Evolutionary conservation across 2,888 invertebrate species (phyloP).

Genomic region (Clepsis dumicolana): DNA sequence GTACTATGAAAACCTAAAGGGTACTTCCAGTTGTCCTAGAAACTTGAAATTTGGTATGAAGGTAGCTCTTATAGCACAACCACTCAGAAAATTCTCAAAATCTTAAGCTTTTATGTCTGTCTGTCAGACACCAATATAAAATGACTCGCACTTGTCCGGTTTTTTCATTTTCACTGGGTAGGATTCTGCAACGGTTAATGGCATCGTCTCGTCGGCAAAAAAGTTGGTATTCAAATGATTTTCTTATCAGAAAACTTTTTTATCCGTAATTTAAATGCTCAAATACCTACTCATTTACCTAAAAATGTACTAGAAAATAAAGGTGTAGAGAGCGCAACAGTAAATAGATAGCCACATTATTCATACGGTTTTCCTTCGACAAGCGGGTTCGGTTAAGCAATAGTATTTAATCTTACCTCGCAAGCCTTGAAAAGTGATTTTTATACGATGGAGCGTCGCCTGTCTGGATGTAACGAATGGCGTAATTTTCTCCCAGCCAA

Average conservation of each 20-base stretch:
- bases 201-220: too few species aligned
- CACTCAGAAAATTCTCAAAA: too few species aligned
- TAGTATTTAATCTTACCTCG: conserved; percentile 32
- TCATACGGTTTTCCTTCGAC: conserved; percentile 8
- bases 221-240: too few species aligned
- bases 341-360: neutral
- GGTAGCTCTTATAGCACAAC: too few species aligned
- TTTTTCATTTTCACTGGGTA: too few species aligned
- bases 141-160: too few species aligned
- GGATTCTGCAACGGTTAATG: too few species aligned
- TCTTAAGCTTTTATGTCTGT: too few species aligned
- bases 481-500: conserved; percentile 52
- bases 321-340: neutral
- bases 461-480: conserved; percentile 59
- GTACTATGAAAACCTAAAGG: too few species aligned
- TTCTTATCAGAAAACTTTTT: neutral
- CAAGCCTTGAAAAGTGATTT: conserved; percentile 35
- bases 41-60: too few species aligned
- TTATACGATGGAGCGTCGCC: conserved; percentile 48
- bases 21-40: too few species aligned
- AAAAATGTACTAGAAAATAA: neutral
- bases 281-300: neutral
- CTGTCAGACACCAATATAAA: too few species aligned
- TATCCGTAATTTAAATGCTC: neutral
- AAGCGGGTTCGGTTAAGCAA: conserved; percentile 18